Percentiles rank a stretch among this genome's conserved stretches.
These are phyloP conservation scores for Seira sanloemensis DNA, from an alignment of 2,888 invertebrate genomes.

Conservation along the genomic window DNA sequence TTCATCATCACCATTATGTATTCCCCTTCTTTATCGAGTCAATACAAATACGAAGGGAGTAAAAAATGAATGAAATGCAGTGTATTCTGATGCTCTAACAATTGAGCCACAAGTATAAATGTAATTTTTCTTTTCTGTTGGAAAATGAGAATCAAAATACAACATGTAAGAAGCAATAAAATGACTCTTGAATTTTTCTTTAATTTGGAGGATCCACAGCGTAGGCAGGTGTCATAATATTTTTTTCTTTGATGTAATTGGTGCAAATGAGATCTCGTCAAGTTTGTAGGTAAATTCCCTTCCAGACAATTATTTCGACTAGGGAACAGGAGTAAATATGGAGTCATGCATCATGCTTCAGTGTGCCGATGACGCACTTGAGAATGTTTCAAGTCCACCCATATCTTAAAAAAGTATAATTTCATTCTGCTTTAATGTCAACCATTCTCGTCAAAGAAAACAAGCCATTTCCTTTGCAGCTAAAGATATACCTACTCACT, in stretches of 20 bases:
- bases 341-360: slow-evolving; percentile 21
- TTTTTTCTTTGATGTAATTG: slow-evolving; percentile 35
- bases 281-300: background rate
- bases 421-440: slow-evolving; percentile 10
- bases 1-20: slow-evolving; percentile 11
- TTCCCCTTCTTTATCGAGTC: background rate
- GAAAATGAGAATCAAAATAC: no score
- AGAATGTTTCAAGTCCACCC: no score
- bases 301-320: slow-evolving; percentile 39
- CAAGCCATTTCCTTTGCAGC: slow-evolving; percentile 54
- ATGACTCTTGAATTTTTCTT: background rate
- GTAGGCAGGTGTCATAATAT: slow-evolving; percentile 51
- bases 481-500: no score
- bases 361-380: no score
- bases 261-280: slow-evolving; percentile 13
- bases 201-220: slow-evolving; percentile 24
- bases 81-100: no score
- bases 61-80: no score
- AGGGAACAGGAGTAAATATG: slow-evolving; percentile 16
- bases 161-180: no score
- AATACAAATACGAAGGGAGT: no score
- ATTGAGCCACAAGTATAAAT: no score
- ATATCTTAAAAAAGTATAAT: no score
- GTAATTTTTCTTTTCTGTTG: no score
- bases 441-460: slow-evolving; percentile 43